These are phyloP conservation scores for Macropodus opercularis DNA, from an alignment of 2,797 vertebrate species.

Conservation along the genomic window DNA sequence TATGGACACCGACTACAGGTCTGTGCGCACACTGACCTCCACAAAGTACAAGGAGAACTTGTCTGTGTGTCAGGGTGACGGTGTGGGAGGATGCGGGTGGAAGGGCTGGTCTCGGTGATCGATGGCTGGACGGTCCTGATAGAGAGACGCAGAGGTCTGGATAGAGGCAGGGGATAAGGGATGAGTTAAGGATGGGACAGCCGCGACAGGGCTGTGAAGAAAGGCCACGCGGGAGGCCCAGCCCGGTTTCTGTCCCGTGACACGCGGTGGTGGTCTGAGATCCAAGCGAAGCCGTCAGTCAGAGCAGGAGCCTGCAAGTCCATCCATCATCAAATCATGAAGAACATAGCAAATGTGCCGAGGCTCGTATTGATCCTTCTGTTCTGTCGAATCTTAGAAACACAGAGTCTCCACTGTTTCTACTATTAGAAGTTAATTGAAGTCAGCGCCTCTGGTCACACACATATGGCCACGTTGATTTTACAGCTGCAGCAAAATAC, in stretches of 20 bases:
- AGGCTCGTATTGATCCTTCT: slow-evolving; percentile 38
- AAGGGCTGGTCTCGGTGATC: slow-evolving; percentile 33
- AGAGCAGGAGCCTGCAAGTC: slow-evolving; percentile 26
- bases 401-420: not conserved
- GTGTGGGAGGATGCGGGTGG: not conserved
- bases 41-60: slow-evolving; percentile 23
- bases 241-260: slow-evolving; percentile 53
- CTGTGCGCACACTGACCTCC: slow-evolving; percentile 53
- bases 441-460: not conserved
- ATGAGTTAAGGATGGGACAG: slow-evolving; percentile 54
- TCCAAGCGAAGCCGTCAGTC: slow-evolving; percentile 59
- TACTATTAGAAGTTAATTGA: not conserved
- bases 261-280: slow-evolving; percentile 55
- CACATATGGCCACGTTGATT: not conserved
- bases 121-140: slow-evolving; percentile 44
- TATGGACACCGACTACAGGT: slow-evolving; percentile 15
- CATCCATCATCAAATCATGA: slow-evolving; percentile 60
- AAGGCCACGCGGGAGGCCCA: slow-evolving; percentile 69
- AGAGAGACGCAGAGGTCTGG: slow-evolving; percentile 48
- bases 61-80: slow-evolving; percentile 5
- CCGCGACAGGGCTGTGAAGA: slow-evolving; percentile 51
- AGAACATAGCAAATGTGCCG: slow-evolving; percentile 32
- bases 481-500: not conserved
- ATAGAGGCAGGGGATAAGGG: slow-evolving; percentile 47
- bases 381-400: too few species aligned